phyloP scores from a whole-genome alignment of 92 coral and sea anemone species.

The Paragorgia papillata region DNA sequence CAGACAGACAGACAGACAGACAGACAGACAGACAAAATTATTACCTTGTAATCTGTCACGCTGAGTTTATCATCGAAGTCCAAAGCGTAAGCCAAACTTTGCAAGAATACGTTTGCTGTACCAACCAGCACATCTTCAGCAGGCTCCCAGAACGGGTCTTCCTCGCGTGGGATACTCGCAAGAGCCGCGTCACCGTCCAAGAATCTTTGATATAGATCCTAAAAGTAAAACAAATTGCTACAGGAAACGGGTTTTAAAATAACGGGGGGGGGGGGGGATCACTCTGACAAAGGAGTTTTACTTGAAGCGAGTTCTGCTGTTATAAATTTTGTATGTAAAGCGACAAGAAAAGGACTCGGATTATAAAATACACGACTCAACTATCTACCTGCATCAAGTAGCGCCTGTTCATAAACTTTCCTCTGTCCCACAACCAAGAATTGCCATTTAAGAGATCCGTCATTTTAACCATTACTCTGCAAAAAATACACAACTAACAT shows the following conservation, averaged over 20 bases:
- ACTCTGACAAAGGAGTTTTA: too few relatives aligned
- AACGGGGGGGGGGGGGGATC: too few relatives aligned
- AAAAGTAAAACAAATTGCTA: too few relatives aligned
- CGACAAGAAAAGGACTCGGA: too few relatives aligned
- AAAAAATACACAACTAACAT: background rate
- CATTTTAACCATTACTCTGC: conserved; percentile 92
- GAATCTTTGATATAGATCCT: conserved; percentile 89
- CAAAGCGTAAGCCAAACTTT: conserved; percentile 90
- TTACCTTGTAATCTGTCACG: conserved; percentile 95
- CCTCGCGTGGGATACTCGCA: conserved; percentile 70
- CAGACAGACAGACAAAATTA: too few relatives aligned
- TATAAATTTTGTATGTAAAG: too few relatives aligned
- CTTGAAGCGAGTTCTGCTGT: too few relatives aligned
- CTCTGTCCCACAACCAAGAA: conserved; percentile 99
- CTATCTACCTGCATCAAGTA: conserved; percentile 82
- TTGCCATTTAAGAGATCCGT: conserved; percentile 88
- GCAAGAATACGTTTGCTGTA: conserved; percentile 93
- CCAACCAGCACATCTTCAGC: conserved; percentile 92
- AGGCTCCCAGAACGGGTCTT: conserved; percentile 98
- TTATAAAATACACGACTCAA: too few relatives aligned
- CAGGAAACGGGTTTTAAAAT: background rate
- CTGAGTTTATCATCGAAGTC: conserved; percentile 96
- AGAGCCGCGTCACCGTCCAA: conserved; percentile 79
- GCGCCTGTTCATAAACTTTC: conserved; percentile 95
- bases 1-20: too few relatives aligned